These are phyloP conservation scores for Pseudoips prasinana DNA, from an alignment of 2,888 invertebrate genomes.

Conservation along the genomic window DNA sequence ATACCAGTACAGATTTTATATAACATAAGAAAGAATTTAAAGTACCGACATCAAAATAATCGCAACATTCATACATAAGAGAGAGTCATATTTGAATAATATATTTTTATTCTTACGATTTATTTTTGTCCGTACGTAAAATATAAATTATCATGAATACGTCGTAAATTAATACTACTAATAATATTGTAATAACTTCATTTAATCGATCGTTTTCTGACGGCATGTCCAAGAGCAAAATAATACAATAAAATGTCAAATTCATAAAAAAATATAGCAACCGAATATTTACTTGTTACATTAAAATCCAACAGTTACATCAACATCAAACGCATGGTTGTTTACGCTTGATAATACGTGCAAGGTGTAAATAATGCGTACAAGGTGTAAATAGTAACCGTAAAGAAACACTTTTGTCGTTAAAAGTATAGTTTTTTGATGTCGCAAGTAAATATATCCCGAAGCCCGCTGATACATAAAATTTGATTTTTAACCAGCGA, in stretches of 20 bases:
- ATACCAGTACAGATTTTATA: slow-evolving; percentile 16
- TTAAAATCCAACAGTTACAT: too few relatives aligned
- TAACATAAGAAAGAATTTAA: slow-evolving; percentile 32
- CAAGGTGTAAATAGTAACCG: too few relatives aligned
- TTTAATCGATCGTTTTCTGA: slow-evolving; percentile 24
- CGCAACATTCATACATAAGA: neutral
- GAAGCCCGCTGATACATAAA: slow-evolving; percentile 30
- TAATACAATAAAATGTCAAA: slow-evolving; percentile 57
- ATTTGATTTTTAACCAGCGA: slow-evolving; percentile 69
- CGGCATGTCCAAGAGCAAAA: slow-evolving; percentile 30
- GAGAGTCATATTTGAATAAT: too few relatives aligned
- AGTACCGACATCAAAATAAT: slow-evolving; percentile 14
- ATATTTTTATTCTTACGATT: too few relatives aligned
- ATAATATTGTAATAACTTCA: slow-evolving; percentile 30
- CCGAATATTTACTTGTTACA: slow-evolving; percentile 8
- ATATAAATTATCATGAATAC: slow-evolving; percentile 5
- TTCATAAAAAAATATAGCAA: slow-evolving; percentile 53
- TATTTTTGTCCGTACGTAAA: too few relatives aligned
- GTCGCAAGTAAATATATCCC: slow-evolving; percentile 31
- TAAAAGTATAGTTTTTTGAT: too few relatives aligned
- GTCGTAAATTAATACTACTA: slow-evolving; percentile 18
- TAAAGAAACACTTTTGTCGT: too few relatives aligned
- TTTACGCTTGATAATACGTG: too few relatives aligned
- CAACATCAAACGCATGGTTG: too few relatives aligned
- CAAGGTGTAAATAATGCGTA: too few relatives aligned